Evolutionary conservation across 2,888 invertebrate species (phyloP), one percentile per base, ranked within the genome.

Genomic region (Gastracanthus pulcherrimus): DNA sequence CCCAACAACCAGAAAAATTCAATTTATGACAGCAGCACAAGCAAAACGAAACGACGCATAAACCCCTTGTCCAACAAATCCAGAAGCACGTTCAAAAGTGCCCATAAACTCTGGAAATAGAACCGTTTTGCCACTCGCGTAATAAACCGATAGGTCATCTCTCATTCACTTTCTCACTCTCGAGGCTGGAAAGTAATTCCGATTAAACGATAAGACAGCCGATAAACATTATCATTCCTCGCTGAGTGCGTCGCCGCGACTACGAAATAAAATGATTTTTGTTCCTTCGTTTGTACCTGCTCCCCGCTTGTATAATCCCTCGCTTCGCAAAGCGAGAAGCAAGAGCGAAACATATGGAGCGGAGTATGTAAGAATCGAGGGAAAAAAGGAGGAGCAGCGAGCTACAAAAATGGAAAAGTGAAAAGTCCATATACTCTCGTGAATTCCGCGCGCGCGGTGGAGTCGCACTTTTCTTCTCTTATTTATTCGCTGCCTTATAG

Each of bases 151-250:
- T 71, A 38, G 38, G 71, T 78, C 51, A 60, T 60, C 51, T 34
- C n/a, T n/a, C n/a, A n/a, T n/a, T n/a, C n/a, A n/a, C n/a, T n/a
- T n/a, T n/a, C n/a, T n/a, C n/a, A n/a, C n/a, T n/a, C n/a, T n/a
- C n/a, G 13, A n/a, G 26, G 38, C 38, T 23, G 11, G 26, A 69
- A 64, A 64, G 70, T 62, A 70, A 77, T 70, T 62, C 45, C 34
- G 67, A 77, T 77, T 62, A 48, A 70, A 62, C 70, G 70, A 77
- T 77, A 70, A 69, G 70, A 70, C 23, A 48, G 41, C 41, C 60
- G 58, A 67, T 58, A 41, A 67, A 58, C 31, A 45, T 58, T 76
- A 67, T 45, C 58, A 69, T 76, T 69, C 64, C 77, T 78, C 48
- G 36, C 62, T 26, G 26, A 36, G 45, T 7, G 26, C 23, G n/a